phyloP scores from a whole-genome alignment of 2,113 vertebrate species.

The Scolopax mira region DNA sequence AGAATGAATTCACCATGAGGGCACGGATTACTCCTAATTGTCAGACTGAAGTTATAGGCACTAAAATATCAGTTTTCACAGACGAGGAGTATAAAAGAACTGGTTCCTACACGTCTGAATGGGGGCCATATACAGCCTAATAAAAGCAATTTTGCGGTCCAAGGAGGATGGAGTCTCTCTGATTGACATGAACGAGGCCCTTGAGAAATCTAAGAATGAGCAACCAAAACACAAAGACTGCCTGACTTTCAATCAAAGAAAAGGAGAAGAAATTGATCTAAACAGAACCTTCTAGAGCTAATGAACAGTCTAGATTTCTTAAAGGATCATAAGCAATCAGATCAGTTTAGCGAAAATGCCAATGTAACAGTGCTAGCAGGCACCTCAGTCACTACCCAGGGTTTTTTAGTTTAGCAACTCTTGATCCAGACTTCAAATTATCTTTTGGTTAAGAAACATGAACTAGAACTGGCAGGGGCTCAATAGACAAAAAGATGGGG shows the following conservation, averaged over 20 bases:
- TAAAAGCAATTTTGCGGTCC: background rate
- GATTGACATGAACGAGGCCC: background rate
- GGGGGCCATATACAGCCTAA: background rate
- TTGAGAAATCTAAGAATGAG: slow-evolving; percentile 18
- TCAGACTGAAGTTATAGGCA: background rate
- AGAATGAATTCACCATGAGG: background rate
- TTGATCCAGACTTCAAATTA: background rate
- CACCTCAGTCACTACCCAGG: background rate
- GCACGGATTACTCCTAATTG: background rate
- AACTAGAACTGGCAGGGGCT: background rate
- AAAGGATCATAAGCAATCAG: background rate
- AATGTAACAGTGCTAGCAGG: background rate
- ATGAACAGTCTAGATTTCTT: background rate
- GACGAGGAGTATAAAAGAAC: background rate
- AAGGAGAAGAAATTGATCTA: background rate
- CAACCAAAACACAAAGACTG: background rate
- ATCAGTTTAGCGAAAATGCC: background rate
- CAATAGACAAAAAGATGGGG: background rate
- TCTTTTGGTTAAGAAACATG: background rate
- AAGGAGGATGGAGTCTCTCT: background rate
- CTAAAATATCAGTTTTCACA: slow-evolving; percentile 37
- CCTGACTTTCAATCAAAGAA: background rate
- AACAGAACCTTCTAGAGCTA: background rate
- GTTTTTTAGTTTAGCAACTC: background rate
- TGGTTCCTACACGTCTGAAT: background rate